Base-by-base conservation (phyloP, 2,888 invertebrate species). In the Hydrotaea cyrtoneurina region DNA sequence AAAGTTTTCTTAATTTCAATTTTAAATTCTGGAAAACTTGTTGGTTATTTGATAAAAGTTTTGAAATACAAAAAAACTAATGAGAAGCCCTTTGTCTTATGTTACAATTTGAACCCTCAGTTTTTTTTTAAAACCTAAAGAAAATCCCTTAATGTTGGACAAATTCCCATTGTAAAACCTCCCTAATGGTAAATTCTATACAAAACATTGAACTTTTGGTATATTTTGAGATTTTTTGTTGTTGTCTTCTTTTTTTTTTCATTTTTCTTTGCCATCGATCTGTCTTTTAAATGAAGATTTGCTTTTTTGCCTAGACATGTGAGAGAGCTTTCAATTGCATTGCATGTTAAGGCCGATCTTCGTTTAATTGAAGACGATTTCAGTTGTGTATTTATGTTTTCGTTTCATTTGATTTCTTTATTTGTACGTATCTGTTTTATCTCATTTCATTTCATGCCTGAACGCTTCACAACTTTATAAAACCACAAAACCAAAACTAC, bases 361-460 rank as follows among this genome's bases (percentile, higher is more conserved):
- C 23, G 62, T 62, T 62, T 53, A n/a, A 23, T 74, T 80, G 69
- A 43, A 62, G 50, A 26, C 21, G 36, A 39, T 62, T 81, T 79
- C 39, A 69, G 69, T 77, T 82, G 19, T 82, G 31, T 80, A 39
- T 31, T 31, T 74, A 62, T 73, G 75, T 75, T 83, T 76, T 72
- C n/a, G n/a, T 72, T 83, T 83, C 69, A 69, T 69, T 69, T 69
- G 69, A 73, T 77, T 78, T 85, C 84, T 86, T 86, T 76, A 69
- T 73, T 86, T 80, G 71, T 80, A 84, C 85, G 75, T 79, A 31
- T 31, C 31, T 31, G 31, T 85, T 80, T 86, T 84, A 85, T 87
- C 83, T 86, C 86, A 86, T 86, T 87, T 83, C 86, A 86, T 86
- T 84, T 87, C 85, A 80, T 82, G 82, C 74, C 82, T 86, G 79